Evolutionary conservation across 2,797 vertebrate genomes (phyloP), one percentile per base, ranked within the genome.

Genomic region (Menidia menidia): DNA sequence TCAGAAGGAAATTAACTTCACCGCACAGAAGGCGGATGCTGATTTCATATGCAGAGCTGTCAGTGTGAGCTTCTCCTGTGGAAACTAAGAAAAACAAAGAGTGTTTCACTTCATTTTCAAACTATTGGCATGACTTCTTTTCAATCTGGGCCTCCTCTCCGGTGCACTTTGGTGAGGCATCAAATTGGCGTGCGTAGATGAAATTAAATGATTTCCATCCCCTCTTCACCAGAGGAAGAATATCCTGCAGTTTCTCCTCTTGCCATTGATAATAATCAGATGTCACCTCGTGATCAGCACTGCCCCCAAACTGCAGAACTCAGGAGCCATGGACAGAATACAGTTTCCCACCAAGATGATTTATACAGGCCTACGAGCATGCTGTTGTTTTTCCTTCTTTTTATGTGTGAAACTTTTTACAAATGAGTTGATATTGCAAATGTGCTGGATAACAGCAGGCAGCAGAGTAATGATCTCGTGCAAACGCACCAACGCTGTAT

Each of bases 401-500:
- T 5, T 7, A 53, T 65, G 60, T 60, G 33, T 30, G 25, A 68
- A 71, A 52, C 60, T 62, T 60, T 74, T 60, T 50, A 45, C 14
- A 57, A 1, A 1, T 55, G 57, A 64, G 68, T 58, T 45, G 57
- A 74, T 56, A 16, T 6, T 61, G 66, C 30, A 67, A 73, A 45
- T 55, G 56, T 50, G 50, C 60, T 61, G 57, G n/a, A 69, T 68
- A 79, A 87, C n/a, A 69, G 59, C 41, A 79, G 0, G 16, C 18
- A 71, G 61, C 45, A 47, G 42, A 77, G 56, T 73, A 75, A 80
- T 76, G 78, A 79, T 81, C 56, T 75, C 15, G 30, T 86, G 76
- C 80, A 88, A 87, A 83, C 71, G 64, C 66, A 31, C 73, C 69
- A 68, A 87, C 76, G 63, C 59, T 15, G 58, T 42, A 54, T 57